Conservation (phyloP, 1,140 invertebrate species). For the Choristoneura fumiferana region DNA sequence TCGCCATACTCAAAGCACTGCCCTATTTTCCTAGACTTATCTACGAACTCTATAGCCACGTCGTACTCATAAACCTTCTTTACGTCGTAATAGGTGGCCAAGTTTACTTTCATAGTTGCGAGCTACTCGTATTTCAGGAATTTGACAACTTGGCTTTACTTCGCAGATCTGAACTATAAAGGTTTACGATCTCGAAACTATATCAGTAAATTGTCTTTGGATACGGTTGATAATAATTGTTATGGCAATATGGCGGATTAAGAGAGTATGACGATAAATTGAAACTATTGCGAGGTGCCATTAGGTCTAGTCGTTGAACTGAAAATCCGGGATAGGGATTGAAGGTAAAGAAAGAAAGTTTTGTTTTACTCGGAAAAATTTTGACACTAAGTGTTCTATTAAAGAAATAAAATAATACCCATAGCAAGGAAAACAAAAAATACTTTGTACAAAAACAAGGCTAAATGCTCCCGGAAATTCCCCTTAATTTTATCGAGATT, state of each 20-base stretch:
- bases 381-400: no score
- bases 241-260: neutral
- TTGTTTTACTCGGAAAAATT: no score
- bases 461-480: no score
- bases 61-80: constrained; percentile 3
- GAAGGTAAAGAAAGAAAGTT: no score
- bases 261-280: neutral
- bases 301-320: no score
- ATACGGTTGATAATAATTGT: neutral
- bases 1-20: no score
- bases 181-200: neutral
- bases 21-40: neutral
- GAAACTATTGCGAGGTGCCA: neutral
- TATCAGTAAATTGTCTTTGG: neutral
- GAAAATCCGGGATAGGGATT: no score
- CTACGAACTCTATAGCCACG: neutral
- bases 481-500: no score
- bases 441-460: no score
- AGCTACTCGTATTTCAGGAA: no score
- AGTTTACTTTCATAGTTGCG: constrained; percentile 12
- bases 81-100: neutral
- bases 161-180: neutral
- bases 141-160: neutral
- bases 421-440: no score
- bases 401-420: no score